Conservation (phyloP, 2,888 invertebrate genomes). For the Euzophera pinguis region DNA sequence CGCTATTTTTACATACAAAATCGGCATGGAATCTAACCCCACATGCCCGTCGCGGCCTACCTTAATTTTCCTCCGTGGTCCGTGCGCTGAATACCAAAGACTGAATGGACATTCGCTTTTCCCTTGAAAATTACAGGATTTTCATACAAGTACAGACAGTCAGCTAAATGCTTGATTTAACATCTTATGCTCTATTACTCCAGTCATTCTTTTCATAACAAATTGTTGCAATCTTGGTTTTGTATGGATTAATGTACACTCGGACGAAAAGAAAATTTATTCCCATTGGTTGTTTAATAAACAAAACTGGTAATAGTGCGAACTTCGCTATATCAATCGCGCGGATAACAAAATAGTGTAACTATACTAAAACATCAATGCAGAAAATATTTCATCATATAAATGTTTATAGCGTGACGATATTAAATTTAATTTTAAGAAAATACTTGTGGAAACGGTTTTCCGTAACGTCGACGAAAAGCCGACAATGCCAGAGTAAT, state of each 20-base stretch:
- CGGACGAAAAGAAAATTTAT: too few relatives aligned
- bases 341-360: too few relatives aligned
- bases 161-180: conserved; percentile 37
- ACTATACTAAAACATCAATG: neutral
- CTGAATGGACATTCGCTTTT: conserved; percentile 52
- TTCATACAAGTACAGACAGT: conserved; percentile 46
- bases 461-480: conserved; percentile 53
- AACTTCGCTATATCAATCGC: too few relatives aligned
- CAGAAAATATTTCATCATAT: neutral
- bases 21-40: conserved; percentile 67
- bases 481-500: conserved; percentile 66
- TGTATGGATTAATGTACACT: too few relatives aligned
- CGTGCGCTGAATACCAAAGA: conserved; percentile 64
- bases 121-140: conserved; percentile 41
- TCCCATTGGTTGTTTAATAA: too few relatives aligned
- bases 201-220: neutral
- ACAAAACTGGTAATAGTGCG: too few relatives aligned
- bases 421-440: conserved; percentile 49
- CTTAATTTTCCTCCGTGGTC: conserved; percentile 65
- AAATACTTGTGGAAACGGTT: conserved; percentile 51
- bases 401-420: conserved; percentile 37
- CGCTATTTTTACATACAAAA: conserved; percentile 62
- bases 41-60: conserved; percentile 65
- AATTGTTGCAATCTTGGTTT: too few relatives aligned
- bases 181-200: conserved; percentile 17